Base-by-base conservation (phyloP, 2,113 vertebrate genomes). In the Macaca nemestrina region DNA sequence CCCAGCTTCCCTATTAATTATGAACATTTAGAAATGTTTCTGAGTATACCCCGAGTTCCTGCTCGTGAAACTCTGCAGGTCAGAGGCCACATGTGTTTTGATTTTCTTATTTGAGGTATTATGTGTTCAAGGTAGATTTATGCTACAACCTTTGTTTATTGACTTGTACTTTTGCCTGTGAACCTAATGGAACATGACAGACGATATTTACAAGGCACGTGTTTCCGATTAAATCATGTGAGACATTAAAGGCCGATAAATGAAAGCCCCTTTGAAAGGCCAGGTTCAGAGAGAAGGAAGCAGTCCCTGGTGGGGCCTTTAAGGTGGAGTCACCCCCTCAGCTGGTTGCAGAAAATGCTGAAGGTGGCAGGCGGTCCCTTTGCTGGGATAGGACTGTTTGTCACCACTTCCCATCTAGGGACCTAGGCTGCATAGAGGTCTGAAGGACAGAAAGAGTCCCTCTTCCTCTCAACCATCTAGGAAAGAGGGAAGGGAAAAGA, bases 71-170 rank as follows among this genome's bases (percentile, higher is more conserved):
- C 97, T 98, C 97, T 93, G 76, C 82, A 97, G 99, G 99, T 99
- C 99, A 99, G 98, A 99, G 99, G 99, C 98, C 99, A 99, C 99
- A 99, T 94, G 84, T 99, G 99, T 99, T 99, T 99, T 99, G 99
- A 95, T 99, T 99, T 99, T 98, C 98, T 98, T 98, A 98, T 98
- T 99, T 98, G 98, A 99, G 98, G 98, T 98, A 98, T 99, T 99
- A 99, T 99, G 98, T 98, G 98, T 99, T 99, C 99, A 99, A 99
- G 99, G 99, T 99, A 98, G 98, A 99, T 99, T 99, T 99, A 99
- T 99, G 98, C 98, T 98, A 98, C 98, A 99, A 98, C 98, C 98
- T 99, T 99, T 99, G 98, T 99, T 99, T 99, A 99, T 99, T 99
- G 98, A 99, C 98, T 99, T 99, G 99, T 99, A 99, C 98, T 99